Evolutionary conservation across 2,113 vertebrate genomes (phyloP).

Genomic region (Okapia johnstoni): DNA sequence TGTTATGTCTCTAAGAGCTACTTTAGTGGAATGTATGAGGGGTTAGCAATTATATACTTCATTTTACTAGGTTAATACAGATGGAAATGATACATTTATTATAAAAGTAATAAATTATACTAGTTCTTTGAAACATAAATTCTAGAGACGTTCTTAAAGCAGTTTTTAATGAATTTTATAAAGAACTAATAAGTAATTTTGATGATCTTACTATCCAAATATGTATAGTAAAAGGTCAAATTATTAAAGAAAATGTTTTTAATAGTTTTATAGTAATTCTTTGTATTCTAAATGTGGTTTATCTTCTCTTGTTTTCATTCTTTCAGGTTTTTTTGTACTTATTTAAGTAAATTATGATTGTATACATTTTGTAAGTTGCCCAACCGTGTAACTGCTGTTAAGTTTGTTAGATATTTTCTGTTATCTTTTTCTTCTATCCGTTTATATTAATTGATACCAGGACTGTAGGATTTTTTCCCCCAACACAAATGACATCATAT

Average conservation of each 20-base stretch:
- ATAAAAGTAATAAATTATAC: neutral
- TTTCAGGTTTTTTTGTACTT: neutral
- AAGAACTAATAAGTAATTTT: neutral
- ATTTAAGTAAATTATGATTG: neutral
- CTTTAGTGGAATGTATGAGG: constrained; percentile 11
- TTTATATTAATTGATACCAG: neutral
- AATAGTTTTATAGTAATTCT: neutral
- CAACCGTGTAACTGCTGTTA: neutral
- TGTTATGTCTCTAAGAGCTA: neutral
- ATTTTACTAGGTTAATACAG: neutral
- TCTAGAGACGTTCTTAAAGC: neutral
- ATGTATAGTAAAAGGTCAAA: neutral
- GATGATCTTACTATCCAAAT: neutral
- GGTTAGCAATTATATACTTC: neutral
- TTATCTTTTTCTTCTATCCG: neutral
- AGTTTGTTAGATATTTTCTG: neutral
- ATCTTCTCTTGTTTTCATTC: neutral
- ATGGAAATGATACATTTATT: neutral
- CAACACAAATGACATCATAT: neutral
- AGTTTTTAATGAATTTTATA: neutral
- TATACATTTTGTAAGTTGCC: neutral
- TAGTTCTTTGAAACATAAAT: neutral
- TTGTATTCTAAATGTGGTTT: neutral
- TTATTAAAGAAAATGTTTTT: constrained; percentile 15
- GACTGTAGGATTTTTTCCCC: neutral